Conservation (phyloP, 2,797 vertebrate species). For the Argyrosomus regius region DNA sequence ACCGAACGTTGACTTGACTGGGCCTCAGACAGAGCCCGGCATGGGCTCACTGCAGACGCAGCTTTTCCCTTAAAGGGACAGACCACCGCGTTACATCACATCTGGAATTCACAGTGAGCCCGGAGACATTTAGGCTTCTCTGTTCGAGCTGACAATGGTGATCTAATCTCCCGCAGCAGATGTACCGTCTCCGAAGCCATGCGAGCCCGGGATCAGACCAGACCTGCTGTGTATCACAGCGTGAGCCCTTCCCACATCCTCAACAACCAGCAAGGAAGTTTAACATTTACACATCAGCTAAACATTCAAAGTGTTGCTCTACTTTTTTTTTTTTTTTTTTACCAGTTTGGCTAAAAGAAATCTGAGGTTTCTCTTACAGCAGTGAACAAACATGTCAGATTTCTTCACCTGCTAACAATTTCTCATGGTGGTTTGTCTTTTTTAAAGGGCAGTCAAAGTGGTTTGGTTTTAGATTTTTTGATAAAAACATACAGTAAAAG, state of each 20-base stretch:
- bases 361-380: not conserved
- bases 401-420: not conserved
- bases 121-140: constrained; percentile 56
- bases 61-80: constrained; percentile 67
- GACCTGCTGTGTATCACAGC: constrained; percentile 50
- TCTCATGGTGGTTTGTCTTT: not conserved
- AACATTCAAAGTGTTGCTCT: not conserved
- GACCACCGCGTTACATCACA: constrained; percentile 66
- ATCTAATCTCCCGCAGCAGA: constrained; percentile 69
- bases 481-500: too few relatives aligned
- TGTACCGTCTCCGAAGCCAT: constrained; percentile 56
- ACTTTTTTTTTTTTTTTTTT: not conserved
- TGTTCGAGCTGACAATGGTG: constrained; percentile 57
- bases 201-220: constrained; percentile 49
- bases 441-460: constrained; percentile 4
- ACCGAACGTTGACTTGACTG: constrained; percentile 40
- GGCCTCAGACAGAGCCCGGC: constrained; percentile 57
- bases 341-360: not conserved
- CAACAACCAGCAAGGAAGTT: constrained; percentile 51
- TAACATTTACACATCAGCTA: constrained; percentile 26
- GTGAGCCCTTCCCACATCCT: constrained; percentile 30
- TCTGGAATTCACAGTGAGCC: constrained; percentile 62
- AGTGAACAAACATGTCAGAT: not conserved
- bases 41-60: constrained; percentile 44
- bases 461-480: not conserved